Evolutionary conservation across 2,888 invertebrate species (phyloP).

Genomic region (Patella depressa): DNA sequence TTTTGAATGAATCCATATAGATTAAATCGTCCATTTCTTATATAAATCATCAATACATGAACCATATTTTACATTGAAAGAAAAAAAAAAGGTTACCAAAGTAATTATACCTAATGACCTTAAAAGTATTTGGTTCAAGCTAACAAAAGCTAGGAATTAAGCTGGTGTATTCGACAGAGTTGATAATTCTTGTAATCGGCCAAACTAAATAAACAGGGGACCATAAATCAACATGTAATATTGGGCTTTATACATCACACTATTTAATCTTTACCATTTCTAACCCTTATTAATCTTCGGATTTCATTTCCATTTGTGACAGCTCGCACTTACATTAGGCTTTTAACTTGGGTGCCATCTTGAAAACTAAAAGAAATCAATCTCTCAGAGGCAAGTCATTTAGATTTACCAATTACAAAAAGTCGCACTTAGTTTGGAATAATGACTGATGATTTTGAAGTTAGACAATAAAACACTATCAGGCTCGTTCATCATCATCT

Average conservation of each 20-base stretch:
- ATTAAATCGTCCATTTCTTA: no score
- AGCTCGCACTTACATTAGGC: conserved; percentile 6
- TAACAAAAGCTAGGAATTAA: no score
- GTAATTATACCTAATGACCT: no score
- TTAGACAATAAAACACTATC: conserved; percentile 4
- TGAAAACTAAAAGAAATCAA: conserved; percentile 4
- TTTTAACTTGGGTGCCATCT: conserved; percentile 6
- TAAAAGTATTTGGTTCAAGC: no score
- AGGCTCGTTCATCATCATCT: neutral
- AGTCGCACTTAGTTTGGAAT: neutral
- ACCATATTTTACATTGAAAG: no score
- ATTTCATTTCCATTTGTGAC: conserved; percentile 10
- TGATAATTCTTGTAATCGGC: no score
- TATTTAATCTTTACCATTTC: conserved; percentile 11
- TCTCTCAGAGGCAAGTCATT: conserved; percentile 6
- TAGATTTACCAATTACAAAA: conserved; percentile 11
- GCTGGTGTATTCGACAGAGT: no score
- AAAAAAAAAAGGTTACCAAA: no score
- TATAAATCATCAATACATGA: no score
- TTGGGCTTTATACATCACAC: conserved; percentile 9
- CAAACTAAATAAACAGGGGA: neutral
- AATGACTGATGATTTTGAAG: conserved; percentile 4
- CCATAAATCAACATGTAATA: neutral
- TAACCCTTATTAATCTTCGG: conserved; percentile 4
- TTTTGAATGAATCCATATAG: no score